Evolutionary conservation across 1,140 invertebrate genomes (phyloP).

Genomic region (Odontomachus brunneus): DNA sequence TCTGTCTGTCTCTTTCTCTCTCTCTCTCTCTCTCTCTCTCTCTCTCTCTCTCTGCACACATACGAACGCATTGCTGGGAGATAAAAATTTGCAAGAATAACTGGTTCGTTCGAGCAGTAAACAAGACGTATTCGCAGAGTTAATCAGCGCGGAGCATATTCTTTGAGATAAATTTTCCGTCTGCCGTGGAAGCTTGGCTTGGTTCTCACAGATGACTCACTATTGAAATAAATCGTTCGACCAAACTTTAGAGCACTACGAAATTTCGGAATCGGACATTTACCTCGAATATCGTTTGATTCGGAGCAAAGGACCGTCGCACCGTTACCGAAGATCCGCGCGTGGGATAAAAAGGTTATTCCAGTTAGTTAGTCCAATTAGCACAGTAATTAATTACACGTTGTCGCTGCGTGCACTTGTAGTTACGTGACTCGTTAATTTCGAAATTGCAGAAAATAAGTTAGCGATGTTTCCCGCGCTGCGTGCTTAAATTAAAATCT

Average conservation of each 20-base stretch:
- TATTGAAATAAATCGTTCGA: too few relatives aligned
- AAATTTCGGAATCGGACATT: neutral
- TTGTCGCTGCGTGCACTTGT: neutral
- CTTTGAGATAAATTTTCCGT: too few relatives aligned
- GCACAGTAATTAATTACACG: slow-evolving; percentile 40
- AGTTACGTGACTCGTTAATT: slow-evolving; percentile 29
- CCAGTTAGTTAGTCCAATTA: slow-evolving; percentile 43
- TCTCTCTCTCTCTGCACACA: too few relatives aligned
- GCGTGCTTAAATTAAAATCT: slow-evolving; percentile 34
- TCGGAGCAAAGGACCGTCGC: neutral
- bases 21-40: too few relatives aligned
- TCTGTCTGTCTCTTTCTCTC: too few relatives aligned
- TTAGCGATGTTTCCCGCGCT: slow-evolving; percentile 5
- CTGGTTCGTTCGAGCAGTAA: too few relatives aligned
- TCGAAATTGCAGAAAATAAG: slow-evolving; percentile 39
- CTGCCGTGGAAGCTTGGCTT: too few relatives aligned
- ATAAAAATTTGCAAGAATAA: too few relatives aligned
- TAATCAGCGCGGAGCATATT: too few relatives aligned
- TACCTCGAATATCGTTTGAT: slow-evolving; percentile 5
- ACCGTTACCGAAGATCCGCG: neutral
- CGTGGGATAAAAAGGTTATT: slow-evolving; percentile 26
- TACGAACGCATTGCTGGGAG: too few relatives aligned
- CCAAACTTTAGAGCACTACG: neutral
- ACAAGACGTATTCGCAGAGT: too few relatives aligned
- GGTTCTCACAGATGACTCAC: too few relatives aligned